phyloP scores from a whole-genome alignment of 2,113 vertebrate genomes.

The Chunga burmeisteri region DNA sequence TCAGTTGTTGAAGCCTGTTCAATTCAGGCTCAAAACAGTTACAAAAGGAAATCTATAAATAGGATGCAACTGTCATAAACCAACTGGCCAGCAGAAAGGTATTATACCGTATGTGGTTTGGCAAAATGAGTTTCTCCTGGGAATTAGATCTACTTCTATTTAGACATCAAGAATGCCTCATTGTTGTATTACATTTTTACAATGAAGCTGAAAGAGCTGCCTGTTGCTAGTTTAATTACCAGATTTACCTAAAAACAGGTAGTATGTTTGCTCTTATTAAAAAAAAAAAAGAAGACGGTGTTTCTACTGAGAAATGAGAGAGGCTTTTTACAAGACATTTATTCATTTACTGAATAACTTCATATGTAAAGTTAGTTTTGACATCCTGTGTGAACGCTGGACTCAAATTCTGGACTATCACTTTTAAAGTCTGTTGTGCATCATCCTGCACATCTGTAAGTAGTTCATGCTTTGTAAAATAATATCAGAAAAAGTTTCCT shows the following conservation, averaged over 20 bases:
- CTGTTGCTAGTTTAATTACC: background rate
- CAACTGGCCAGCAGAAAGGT: background rate
- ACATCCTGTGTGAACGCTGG: rapidly evolving
- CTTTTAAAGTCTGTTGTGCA: background rate
- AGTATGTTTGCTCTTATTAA: background rate
- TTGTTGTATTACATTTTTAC: background rate
- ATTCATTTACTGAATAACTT: background rate
- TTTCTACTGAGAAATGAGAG: background rate
- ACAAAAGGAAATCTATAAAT: background rate
- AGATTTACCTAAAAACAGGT: background rate
- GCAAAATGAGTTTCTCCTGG: background rate
- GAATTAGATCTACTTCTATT: background rate
- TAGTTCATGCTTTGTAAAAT: background rate
- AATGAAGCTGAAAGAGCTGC: background rate
- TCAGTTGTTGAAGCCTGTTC: background rate
- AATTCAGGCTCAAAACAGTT: background rate
- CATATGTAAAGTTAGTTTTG: background rate
- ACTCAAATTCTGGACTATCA: background rate
- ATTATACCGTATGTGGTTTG: background rate
- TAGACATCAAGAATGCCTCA: background rate
- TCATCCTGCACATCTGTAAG: background rate
- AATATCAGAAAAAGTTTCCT: background rate
- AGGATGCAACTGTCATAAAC: background rate
- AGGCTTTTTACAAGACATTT: background rate
- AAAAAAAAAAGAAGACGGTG: rapidly evolving